These are phyloP conservation scores for Enteromius anoplus DNA, from an alignment of 2,797 vertebrate genomes.

Conservation along the genomic window DNA sequence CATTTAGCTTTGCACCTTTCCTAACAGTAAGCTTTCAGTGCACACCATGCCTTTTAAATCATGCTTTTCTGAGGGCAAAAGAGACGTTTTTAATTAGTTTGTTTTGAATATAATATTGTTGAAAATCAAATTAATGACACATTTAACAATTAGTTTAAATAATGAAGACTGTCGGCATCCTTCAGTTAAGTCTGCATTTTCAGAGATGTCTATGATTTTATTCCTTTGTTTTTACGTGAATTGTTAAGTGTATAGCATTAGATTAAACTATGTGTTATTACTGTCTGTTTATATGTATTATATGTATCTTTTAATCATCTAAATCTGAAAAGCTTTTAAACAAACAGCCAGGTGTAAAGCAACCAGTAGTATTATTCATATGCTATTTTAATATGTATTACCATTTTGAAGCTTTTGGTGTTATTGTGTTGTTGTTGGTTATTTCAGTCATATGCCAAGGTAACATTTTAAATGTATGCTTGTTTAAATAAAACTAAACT, in stretches of 20 bases:
- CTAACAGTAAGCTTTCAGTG: slow-evolving; percentile 23
- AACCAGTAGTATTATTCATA: not conserved
- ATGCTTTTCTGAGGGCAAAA: not conserved
- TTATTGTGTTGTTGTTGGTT: no score
- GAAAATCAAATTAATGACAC: not conserved
- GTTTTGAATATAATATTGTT: not conserved
- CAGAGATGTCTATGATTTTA: not conserved
- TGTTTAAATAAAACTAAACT: not conserved
- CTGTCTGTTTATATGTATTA: not conserved
- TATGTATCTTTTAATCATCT: not conserved
- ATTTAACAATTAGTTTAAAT: not conserved
- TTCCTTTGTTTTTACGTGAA: not conserved
- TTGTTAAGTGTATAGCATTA: not conserved
- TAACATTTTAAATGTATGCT: not conserved
- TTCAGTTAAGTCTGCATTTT: not conserved
- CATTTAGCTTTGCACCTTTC: slow-evolving; percentile 32
- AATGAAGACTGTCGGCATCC: not conserved
- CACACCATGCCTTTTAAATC: not conserved
- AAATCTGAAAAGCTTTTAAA: slow-evolving; percentile 6
- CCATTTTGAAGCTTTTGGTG: not conserved
- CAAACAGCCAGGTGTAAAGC: not conserved
- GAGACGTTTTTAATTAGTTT: slow-evolving; percentile 18
- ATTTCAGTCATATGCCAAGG: not conserved
- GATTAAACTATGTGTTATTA: not conserved
- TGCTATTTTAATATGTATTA: not conserved